Conservation (phyloP, 35 echinoderm and acorn worm species). For the Patiria miniata region DNA sequence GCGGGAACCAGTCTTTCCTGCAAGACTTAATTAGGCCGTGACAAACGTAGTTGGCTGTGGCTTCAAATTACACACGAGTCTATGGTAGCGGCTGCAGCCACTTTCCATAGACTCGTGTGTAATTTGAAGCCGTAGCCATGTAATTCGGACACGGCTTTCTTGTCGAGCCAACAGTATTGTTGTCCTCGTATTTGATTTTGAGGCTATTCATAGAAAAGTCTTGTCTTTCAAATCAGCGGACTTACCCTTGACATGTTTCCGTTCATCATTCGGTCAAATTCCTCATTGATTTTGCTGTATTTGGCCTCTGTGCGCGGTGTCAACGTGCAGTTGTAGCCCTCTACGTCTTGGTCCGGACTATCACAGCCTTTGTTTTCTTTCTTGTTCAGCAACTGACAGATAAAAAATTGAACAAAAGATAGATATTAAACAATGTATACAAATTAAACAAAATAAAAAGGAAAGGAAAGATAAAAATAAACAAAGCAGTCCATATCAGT, state of each 20-base stretch:
- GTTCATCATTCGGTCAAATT: slow-evolving; percentile 98
- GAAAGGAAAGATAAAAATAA: neutral
- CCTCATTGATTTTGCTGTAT: slow-evolving; percentile 99
- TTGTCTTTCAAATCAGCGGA: neutral
- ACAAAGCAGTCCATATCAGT: neutral
- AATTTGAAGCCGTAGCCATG: too few relatives aligned
- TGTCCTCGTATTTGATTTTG: too few relatives aligned
- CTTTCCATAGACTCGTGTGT: too few relatives aligned
- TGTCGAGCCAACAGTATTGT: too few relatives aligned
- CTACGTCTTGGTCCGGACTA: slow-evolving; percentile 82
- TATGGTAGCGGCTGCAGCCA: too few relatives aligned
- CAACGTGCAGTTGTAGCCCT: slow-evolving; percentile 65
- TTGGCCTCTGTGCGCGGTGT: slow-evolving; percentile 98
- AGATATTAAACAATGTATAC: neutral
- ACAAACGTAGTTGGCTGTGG: too few relatives aligned
- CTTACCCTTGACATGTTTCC: slow-evolving; percentile 36
- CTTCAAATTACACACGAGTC: too few relatives aligned
- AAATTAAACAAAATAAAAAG: neutral
- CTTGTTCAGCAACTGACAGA: slow-evolving; percentile 91
- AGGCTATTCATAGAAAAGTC: too few relatives aligned
- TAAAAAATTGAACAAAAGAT: slow-evolving; percentile 20
- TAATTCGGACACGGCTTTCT: too few relatives aligned
- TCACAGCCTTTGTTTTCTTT: slow-evolving; percentile 99
- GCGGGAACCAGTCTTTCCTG: too few relatives aligned
- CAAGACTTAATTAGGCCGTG: too few relatives aligned